Evolutionary conservation across 2,113 vertebrate species (phyloP).

Genomic region (Copsychus sechellarum): DNA sequence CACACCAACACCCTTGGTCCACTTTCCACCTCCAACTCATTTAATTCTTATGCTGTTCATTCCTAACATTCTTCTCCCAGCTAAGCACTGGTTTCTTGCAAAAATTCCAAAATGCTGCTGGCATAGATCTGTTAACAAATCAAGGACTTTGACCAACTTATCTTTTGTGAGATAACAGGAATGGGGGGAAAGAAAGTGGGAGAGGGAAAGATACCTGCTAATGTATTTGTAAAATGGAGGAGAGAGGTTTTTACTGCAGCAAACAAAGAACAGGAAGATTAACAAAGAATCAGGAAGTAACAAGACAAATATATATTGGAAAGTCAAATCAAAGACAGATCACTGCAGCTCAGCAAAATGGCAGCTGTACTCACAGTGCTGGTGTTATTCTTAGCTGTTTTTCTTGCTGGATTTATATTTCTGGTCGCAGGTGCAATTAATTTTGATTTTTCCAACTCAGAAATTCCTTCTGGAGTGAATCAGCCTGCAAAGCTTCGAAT

Average conservation of each 20-base stretch:
- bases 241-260: background rate
- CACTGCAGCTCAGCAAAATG: constrained; percentile 63
- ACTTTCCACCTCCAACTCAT: background rate
- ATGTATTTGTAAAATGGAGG: background rate
- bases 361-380: constrained; percentile 66
- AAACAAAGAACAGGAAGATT: background rate
- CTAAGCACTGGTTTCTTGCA: background rate
- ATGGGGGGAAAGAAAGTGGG: background rate
- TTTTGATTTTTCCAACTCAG: constrained; percentile 77
- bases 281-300: constrained; percentile 48
- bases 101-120: background rate
- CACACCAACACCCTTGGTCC: background rate
- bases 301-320: constrained; percentile 29
- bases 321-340: constrained; percentile 25
- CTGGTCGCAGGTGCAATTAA: constrained; percentile 78
- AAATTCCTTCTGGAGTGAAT: constrained; percentile 78
- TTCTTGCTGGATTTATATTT: constrained; percentile 75
- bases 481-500: constrained; percentile 73
- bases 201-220: background rate
- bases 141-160: background rate
- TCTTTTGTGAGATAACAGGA: background rate
- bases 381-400: constrained; percentile 69
- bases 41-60: background rate
- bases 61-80: background rate
- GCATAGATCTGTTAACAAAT: background rate